Evolutionary conservation across 2,888 invertebrate genomes (phyloP).

Genomic region (Tribolium freemani): DNA sequence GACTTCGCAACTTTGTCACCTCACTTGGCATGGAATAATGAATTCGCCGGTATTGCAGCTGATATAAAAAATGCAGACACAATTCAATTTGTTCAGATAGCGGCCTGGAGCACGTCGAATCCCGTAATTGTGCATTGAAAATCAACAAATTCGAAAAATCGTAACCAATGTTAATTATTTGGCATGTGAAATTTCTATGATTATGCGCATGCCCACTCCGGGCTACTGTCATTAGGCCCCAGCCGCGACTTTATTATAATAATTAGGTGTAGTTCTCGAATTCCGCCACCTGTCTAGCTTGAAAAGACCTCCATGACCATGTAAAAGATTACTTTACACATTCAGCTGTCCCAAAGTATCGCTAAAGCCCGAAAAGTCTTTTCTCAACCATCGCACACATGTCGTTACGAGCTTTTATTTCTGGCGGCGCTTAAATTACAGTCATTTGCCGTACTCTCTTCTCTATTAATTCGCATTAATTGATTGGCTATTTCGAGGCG

Average conservation of each 20-base stretch:
- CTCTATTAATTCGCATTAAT: neutral
- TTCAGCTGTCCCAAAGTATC: conserved; percentile 30
- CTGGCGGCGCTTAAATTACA: conserved; percentile 25
- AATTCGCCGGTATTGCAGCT: too few species aligned
- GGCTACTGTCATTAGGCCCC: conserved; percentile 25
- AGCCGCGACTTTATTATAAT: conserved; percentile 39
- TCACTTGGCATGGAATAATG: neutral
- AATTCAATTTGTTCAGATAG: too few species aligned
- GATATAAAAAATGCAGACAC: too few species aligned
- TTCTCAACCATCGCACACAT: conserved; percentile 5
- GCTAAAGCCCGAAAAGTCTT: conserved; percentile 10
- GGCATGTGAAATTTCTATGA: too few species aligned
- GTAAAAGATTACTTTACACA: conserved; percentile 33
- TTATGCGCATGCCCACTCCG: conserved; percentile 9
- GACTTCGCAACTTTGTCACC: neutral
- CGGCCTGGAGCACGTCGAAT: too few species aligned
- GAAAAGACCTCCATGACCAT: conserved; percentile 25
- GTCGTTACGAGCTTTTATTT: conserved; percentile 9
- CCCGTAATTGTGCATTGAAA: too few species aligned
- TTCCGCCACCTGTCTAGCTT: conserved; percentile 42
- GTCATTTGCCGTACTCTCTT: neutral
- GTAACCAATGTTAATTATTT: too few species aligned
- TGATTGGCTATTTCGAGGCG: too few species aligned
- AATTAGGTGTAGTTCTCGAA: conserved; percentile 33
- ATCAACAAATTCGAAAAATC: too few species aligned